Base-by-base conservation (phyloP, 2,113 vertebrate species). In the Hippocampus mohnikei region DNA sequence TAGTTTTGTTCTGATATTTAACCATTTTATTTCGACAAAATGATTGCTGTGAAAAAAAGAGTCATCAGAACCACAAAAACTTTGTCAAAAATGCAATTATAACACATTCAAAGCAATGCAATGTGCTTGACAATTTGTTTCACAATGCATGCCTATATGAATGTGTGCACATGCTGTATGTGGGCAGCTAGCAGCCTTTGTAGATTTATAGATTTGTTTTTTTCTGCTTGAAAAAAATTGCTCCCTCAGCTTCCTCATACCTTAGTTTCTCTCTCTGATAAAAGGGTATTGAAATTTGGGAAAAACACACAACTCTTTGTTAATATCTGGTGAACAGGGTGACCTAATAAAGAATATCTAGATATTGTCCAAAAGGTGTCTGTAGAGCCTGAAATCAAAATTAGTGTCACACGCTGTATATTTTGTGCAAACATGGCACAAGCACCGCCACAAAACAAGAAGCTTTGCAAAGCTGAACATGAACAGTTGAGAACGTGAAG, bases 221-320 rank as follows among this genome's bases (percentile, higher is more conserved):
- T 48, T 48, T 48, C 46, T 48, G 46, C 15, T 8, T 52, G 10
- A 52, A 53, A 40, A 20, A 18, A 8, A 23, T 7, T 62, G n/a
- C 48, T 8, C 16, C 67, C 60, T 75, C 16, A 67, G 41, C 42
- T 68, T 60, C 70, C 67, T 58, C 71, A 60, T 66, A 67, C 70
- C 63, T 70, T 80, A 74, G 75, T 70, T 44, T 81, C 74, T 80
- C 72, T 79, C 73, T 13, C 13, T 76, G 27, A 69, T 79, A 72
- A 48, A 53, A 2, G 1, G 21, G 69, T 84, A 80, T 89, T 82
- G 88, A 89, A 66, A 82, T 83, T 86, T 66, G 67, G 46, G 48
- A 78, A 85, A 72, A 70, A 84, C 66, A 85, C 77, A 64, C 70
- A 69, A 71, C 41, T 59, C 75, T 80, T 87, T 80, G 79, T 75